phyloP scores from a whole-genome alignment of 2,113 vertebrate species.

The Rhea americana region DNA sequence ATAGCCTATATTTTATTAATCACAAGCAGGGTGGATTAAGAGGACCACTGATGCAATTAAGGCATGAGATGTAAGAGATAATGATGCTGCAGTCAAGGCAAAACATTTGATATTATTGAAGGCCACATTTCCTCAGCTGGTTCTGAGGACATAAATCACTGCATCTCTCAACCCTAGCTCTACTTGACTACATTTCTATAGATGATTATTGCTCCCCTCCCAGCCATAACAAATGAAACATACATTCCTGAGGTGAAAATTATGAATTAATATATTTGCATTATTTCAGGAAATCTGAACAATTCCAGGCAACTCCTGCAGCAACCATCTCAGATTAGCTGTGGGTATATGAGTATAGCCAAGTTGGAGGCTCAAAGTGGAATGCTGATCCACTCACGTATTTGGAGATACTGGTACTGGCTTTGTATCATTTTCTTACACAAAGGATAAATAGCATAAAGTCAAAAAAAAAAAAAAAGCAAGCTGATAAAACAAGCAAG shows the following conservation, averaged over 20 bases:
- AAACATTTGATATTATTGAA: neutral
- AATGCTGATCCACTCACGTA: neutral
- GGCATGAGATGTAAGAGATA: neutral
- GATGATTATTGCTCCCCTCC: neutral
- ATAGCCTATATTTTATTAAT: neutral
- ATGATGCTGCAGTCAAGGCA: neutral
- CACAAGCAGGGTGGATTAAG: neutral
- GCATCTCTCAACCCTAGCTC: neutral
- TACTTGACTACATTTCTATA: neutral
- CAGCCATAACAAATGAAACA: neutral
- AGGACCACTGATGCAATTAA: neutral
- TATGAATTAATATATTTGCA: neutral
- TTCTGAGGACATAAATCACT: neutral
- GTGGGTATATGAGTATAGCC: rapidly evolving
- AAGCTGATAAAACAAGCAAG: neutral
- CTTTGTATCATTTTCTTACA: neutral
- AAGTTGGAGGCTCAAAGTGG: neutral
- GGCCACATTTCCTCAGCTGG: neutral
- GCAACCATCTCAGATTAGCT: neutral
- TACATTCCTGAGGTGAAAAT: neutral
- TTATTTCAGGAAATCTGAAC: neutral
- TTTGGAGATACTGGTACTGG: neutral
- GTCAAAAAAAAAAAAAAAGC: neutral
- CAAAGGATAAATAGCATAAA: neutral
- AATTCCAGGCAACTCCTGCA: neutral